phyloP scores from a whole-genome alignment of 2,113 vertebrate species.

The Micronisus gabar region DNA sequence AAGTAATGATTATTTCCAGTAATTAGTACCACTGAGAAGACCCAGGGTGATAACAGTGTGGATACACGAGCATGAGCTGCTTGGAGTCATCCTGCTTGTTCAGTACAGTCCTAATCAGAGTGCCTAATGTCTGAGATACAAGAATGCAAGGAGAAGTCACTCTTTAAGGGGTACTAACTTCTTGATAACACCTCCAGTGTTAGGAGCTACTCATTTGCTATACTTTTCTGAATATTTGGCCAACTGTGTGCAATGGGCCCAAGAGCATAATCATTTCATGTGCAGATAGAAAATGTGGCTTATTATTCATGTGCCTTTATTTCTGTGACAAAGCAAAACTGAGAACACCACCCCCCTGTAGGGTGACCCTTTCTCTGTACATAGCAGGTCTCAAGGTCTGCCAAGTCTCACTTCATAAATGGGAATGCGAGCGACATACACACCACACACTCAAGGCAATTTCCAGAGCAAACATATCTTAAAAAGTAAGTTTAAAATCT shows the following conservation, averaged over 20 bases:
- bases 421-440: background rate
- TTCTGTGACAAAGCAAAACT: background rate
- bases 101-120: background rate
- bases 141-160: background rate
- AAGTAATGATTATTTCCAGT: background rate
- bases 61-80: background rate
- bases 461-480: background rate
- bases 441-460: background rate
- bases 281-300: background rate
- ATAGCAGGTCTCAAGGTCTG: background rate
- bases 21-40: background rate
- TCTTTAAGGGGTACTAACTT: background rate
- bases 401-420: background rate
- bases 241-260: background rate
- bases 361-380: background rate
- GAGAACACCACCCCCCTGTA: background rate
- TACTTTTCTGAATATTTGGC: background rate
- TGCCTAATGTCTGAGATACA: background rate
- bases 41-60: background rate
- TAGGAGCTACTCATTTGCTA: background rate
- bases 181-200: background rate
- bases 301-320: background rate
- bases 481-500: background rate
- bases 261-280: background rate
- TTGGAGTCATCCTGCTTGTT: background rate